A percentile compares a stretch with the other conserved stretches of the same genome.
These are phyloP conservation scores for Seladonia tumulorum DNA, from an alignment of 2,888 invertebrate genomes.

Conservation along the genomic window DNA sequence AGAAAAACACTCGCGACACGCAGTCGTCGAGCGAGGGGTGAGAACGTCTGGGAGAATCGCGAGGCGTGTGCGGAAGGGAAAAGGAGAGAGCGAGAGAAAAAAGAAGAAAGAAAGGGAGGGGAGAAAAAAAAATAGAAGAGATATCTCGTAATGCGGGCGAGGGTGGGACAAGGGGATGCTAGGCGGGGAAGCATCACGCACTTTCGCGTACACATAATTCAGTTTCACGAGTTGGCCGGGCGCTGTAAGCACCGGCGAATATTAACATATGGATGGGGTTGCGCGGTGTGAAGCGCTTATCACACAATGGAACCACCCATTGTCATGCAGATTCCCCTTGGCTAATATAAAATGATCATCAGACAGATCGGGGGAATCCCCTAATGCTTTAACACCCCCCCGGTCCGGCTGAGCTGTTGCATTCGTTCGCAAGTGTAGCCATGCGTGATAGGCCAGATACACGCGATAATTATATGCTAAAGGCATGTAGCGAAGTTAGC, in stretches of 20 bases:
- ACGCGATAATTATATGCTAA: constrained; percentile 63
- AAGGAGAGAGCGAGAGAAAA: neutral
- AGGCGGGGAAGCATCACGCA: constrained; percentile 58
- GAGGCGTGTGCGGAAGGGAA: neutral
- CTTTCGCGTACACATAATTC: constrained; percentile 72
- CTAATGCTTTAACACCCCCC: constrained; percentile 74
- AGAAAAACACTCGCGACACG: neutral
- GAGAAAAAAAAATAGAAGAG: neutral
- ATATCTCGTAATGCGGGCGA: constrained; percentile 7
- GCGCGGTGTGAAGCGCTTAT: constrained; percentile 78
- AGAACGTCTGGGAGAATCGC: neutral
- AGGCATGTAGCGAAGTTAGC: constrained; percentile 51
- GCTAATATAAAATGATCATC: constrained; percentile 81
- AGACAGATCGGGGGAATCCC: constrained; percentile 77
- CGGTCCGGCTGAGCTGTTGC: constrained; percentile 63
- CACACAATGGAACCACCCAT: constrained; percentile 78
- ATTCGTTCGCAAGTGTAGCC: constrained; percentile 66
- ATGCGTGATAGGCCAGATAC: constrained; percentile 67
- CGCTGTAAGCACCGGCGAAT: constrained; percentile 63
- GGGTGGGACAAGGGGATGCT: neutral
- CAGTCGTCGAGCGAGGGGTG: neutral
- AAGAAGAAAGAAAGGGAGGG: too few relatives aligned
- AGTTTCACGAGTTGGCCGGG: constrained; percentile 70
- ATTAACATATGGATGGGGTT: constrained; percentile 76
- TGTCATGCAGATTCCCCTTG: constrained; percentile 80